Evolutionary conservation across 2,113 vertebrate species (phyloP).

Genomic region (Bambusicola thoracicus): DNA sequence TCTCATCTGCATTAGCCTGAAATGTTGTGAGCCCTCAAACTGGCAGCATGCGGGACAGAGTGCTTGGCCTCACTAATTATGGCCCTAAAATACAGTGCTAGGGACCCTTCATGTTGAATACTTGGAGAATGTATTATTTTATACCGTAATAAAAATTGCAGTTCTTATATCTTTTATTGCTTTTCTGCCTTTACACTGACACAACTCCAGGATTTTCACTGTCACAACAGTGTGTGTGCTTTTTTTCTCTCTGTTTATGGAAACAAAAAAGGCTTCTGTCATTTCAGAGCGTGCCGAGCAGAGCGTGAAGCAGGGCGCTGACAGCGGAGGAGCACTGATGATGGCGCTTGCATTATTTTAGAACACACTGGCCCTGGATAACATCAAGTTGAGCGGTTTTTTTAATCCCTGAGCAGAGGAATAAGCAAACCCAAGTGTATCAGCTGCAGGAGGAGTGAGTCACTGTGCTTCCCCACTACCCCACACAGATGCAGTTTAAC

Average conservation of each 20-base stretch:
- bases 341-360: neutral
- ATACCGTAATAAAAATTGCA: neutral
- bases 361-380: neutral
- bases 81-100: neutral
- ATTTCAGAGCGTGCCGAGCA: neutral
- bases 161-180: neutral
- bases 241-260: neutral
- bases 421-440: neutral
- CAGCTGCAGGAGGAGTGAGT: neutral
- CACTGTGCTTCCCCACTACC: neutral
- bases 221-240: neutral
- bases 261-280: neutral
- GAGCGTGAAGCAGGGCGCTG: neutral
- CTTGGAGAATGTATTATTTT: neutral
- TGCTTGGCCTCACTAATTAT: fast-evolving
- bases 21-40: neutral
- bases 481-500: neutral
- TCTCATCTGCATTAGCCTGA: neutral
- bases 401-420: neutral
- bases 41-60: neutral
- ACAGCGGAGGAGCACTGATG: neutral
- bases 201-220: neutral
- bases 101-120: neutral
- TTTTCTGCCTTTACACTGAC: neutral
- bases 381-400: neutral